Evolutionary conservation across 2,113 vertebrate genomes (phyloP).

Genomic region (Thymallus thymallus): DNA sequence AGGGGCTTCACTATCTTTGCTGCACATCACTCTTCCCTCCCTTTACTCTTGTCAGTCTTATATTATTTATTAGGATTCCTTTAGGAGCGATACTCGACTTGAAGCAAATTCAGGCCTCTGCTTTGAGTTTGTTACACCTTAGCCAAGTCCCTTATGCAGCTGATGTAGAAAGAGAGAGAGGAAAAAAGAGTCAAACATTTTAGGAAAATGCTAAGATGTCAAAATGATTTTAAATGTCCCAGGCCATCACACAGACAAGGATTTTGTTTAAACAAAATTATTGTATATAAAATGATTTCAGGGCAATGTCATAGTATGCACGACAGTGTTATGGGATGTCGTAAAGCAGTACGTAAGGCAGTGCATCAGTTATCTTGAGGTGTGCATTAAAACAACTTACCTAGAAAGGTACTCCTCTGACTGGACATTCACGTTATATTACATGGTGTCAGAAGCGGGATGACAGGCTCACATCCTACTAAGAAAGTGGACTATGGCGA

Average conservation of each 20-base stretch:
- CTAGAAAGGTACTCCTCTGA: too few species aligned
- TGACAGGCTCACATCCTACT: not conserved
- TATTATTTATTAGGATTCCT: conserved; percentile 15
- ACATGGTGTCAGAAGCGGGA: not conserved
- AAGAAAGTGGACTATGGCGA: not conserved
- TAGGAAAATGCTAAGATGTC: too few species aligned
- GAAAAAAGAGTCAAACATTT: not conserved
- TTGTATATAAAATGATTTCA: too few species aligned
- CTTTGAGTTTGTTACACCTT: not conserved
- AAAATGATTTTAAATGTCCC: too few species aligned
- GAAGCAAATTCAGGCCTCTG: not conserved
- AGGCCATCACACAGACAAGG: too few species aligned
- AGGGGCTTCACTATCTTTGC: conserved; percentile 11
- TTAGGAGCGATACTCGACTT: not conserved
- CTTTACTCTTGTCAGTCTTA: not conserved
- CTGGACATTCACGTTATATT: not conserved
- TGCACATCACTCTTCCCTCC: conserved; percentile 8
- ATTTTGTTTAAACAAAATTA: too few species aligned
- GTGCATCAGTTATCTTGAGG: too few species aligned
- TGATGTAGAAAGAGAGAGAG: conserved; percentile 20
- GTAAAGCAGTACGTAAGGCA: too few species aligned
- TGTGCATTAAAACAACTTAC: too few species aligned
- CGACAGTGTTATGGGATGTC: too few species aligned
- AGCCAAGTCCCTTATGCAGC: not conserved
- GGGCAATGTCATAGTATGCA: too few species aligned